Evolutionary conservation across 1,140 invertebrate genomes (phyloP), one percentile per base, ranked within the genome.

Genomic region (Linepithema humile): DNA sequence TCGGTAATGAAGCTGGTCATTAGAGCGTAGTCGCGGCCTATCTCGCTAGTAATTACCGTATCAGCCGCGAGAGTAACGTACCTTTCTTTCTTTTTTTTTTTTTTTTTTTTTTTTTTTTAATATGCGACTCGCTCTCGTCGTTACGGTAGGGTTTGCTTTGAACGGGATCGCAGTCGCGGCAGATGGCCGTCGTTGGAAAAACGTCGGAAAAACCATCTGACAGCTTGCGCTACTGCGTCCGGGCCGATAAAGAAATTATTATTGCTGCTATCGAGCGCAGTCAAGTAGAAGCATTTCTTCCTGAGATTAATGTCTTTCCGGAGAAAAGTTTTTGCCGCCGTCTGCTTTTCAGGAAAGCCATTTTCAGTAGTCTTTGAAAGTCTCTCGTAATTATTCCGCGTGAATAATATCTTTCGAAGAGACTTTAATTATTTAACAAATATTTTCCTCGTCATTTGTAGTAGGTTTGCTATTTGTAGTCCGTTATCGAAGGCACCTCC

Each of bases 1-100:
- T 45, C 60, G 65, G 50, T 80, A 87, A 88, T 82, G 86, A 88
- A 88, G 45, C 85, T 69, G 82, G 72, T 87, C 85, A 83, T 88
- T 87, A 87, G 77, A 88, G 43, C 80, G 57, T 26, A 48, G 5
- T 50, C 20, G 48, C 45, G 55, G 50, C 40, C 83, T 70, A 83
- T 87, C 69, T 78, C 57, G 43, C 10, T 53, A 64, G 57, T 83
- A 88, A 88, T 88, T 86, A 86, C 57, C 57, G 64, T 86, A 87
- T 86, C 75, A 74, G 64, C 43, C 23, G 29, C 35, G 82, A 73
- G 82, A 78, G 26, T 53, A 64, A 45, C 55, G 53, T 40, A 43
- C 7, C 2, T 9, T 15, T 7, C 9, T 15, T 29, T 62, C 67
- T 85, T 85, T 64, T 65, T 59, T 20, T 10, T 4, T 9, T 15